These are phyloP conservation scores for Augochlora pura DNA, from an alignment of 1,140 invertebrate species.

Conservation along the genomic window DNA sequence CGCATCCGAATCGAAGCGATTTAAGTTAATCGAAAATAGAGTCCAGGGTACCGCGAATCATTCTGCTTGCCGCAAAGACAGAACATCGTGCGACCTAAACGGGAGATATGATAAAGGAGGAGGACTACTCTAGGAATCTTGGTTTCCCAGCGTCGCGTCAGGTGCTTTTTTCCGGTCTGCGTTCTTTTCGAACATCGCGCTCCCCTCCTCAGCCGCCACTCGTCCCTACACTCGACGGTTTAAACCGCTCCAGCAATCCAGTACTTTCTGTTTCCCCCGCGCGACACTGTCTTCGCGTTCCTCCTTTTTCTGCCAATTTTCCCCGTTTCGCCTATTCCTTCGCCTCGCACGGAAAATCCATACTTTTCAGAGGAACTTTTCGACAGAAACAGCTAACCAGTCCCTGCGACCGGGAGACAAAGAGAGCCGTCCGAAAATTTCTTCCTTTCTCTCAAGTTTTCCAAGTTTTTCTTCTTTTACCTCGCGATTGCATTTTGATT, in stretches of 20 bases:
- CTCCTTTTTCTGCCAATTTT: not conserved
- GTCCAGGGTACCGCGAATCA: too few species aligned
- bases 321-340: not conserved
- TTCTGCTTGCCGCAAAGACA: not conserved
- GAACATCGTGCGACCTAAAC: not conserved
- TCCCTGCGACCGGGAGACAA: not conserved
- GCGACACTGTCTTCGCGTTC: not conserved
- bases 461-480: too few species aligned
- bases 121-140: conserved; percentile 15
- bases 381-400: not conserved
- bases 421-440: not conserved
- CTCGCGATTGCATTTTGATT: too few species aligned
- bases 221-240: conserved; percentile 40
- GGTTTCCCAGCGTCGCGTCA: conserved; percentile 40
- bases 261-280: conserved; percentile 17
- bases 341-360: not conserved
- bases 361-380: not conserved
- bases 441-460: not conserved
- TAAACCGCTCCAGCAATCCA: conserved; percentile 51
- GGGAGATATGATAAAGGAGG: conserved; percentile 28
- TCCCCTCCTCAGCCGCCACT: conserved; percentile 27
- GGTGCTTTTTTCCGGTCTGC: conserved; percentile 50
- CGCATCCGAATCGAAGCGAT: too few species aligned
- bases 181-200: conserved; percentile 31
- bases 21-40: too few species aligned